Base-by-base conservation (phyloP, 2,888 invertebrate genomes). In the Vannuccia rotundouncinata region DNA sequence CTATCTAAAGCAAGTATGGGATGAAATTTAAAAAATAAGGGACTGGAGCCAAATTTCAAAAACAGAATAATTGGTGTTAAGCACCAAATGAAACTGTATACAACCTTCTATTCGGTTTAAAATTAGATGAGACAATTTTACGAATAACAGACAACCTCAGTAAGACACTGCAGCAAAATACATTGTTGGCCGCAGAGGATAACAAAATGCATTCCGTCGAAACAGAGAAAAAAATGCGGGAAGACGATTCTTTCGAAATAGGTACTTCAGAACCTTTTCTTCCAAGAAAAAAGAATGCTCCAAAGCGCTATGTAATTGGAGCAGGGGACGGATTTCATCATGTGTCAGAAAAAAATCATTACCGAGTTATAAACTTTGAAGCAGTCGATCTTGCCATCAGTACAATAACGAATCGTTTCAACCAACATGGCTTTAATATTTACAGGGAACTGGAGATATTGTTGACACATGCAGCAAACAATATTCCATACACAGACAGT, bases 71-170 rank as follows among this genome's bases (percentile, higher is more conserved):
- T 17, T 17, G 45, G 45, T 5, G 45, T 45, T 5, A 45, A 45
- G 17, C 45, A 45, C 17, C 10, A 45, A 45, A 45, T 45, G 45
- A 10, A 5, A 5, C 17, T 10, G 45, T 45, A 45, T 45, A n/a
- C n/a, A 17, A 45, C 45, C 17, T 45, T 45, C 5, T 45, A 10
- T 45, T 45, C 17, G 45, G 45, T 10, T 45, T 45, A 17, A 17
- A 66, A 13, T 66, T 66, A 66, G 66, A 17, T 22, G 25, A 66
- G 25, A 66, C 25, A 66, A 66, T 66, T n/a, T 27, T 66, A 27
- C 13, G 25, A 66, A 66, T 45, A 17, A 66, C 66, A 66, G 66
- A 66, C 66, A 66, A 66, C 25, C 66, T 66, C 13, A 66, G 66
- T 27, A 66, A 27, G 25, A 66, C 66, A 66, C 66, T 66, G 66